These are phyloP conservation scores for Seladonia tumulorum DNA, from an alignment of 2,888 invertebrate species.

Conservation along the genomic window DNA sequence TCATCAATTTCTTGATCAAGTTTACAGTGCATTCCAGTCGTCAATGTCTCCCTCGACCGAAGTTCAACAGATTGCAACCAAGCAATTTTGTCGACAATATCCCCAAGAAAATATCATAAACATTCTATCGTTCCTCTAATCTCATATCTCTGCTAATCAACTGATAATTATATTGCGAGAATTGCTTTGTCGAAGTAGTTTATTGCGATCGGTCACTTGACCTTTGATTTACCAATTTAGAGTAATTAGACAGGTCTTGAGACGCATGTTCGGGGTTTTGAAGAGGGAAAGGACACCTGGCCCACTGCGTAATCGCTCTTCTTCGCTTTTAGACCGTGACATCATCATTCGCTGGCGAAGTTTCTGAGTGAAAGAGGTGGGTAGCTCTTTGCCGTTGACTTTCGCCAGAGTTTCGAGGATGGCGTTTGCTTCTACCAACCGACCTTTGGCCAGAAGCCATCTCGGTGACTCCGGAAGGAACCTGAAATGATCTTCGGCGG, in stretches of 20 bases:
- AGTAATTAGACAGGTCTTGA: constrained; percentile 94
- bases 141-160: background rate
- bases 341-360: constrained; percentile 90
- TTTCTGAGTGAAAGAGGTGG: constrained; percentile 89
- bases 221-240: constrained; percentile 89
- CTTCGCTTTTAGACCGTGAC: constrained; percentile 86
- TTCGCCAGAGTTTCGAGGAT: constrained; percentile 92
- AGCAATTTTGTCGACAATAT: background rate
- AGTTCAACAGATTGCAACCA: background rate
- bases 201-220: background rate
- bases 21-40: background rate
- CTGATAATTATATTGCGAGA: background rate
- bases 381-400: constrained; percentile 91
- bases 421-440: constrained; percentile 92
- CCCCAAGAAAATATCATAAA: background rate
- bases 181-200: background rate
- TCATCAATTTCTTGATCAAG: background rate
- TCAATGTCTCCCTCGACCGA: background rate
- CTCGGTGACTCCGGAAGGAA: constrained; percentile 96
- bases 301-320: constrained; percentile 81
- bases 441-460: constrained; percentile 94
- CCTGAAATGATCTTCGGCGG: constrained; percentile 78
- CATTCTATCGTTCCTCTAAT: background rate
- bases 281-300: constrained; percentile 89
- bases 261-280: constrained; percentile 94